Evolutionary conservation across 2,113 vertebrate genomes (phyloP).

Genomic region (Protomyctophum bolini): DNA sequence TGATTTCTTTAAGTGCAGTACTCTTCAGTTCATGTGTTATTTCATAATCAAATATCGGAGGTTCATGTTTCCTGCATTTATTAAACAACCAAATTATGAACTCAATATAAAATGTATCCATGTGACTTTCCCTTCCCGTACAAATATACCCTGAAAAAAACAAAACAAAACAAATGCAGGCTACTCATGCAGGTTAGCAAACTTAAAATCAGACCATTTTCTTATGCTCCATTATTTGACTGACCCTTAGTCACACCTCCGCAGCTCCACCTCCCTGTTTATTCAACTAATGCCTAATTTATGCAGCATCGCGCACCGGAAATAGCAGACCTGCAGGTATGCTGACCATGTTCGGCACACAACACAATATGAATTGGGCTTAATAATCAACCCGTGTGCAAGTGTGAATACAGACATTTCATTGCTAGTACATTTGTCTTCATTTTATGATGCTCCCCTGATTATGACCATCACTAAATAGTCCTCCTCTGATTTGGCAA

Average conservation of each 20-base stretch:
- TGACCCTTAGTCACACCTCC: slow-evolving; percentile 13
- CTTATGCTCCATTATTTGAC: neutral
- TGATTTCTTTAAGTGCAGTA: slow-evolving; percentile 24
- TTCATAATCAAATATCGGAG: neutral
- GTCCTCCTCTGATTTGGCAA: slow-evolving; percentile 98
- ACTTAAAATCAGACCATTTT: slow-evolving; percentile 29
- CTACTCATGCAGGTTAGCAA: slow-evolving; percentile 14
- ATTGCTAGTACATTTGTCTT: slow-evolving; percentile 30
- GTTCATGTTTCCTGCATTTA: slow-evolving; percentile 4
- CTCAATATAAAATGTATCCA: slow-evolving; percentile 28
- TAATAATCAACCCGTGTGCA: slow-evolving; percentile 30
- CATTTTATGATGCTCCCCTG: slow-evolving; percentile 89
- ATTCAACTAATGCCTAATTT: neutral
- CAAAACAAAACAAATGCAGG: slow-evolving; percentile 19
- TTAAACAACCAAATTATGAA: slow-evolving; percentile 24
- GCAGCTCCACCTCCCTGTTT: neutral
- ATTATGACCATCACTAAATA: slow-evolving; percentile 99
- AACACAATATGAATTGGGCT: too few species aligned
- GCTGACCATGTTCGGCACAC: too few species aligned
- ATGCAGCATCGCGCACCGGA: too few species aligned
- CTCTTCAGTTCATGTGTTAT: slow-evolving; percentile 25
- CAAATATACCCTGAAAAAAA: slow-evolving; percentile 29
- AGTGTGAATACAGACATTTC: slow-evolving; percentile 34
- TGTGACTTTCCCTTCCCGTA: slow-evolving; percentile 22
- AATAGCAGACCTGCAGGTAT: too few species aligned